phyloP scores from a whole-genome alignment of 2,113 vertebrate genomes.

The Rhea americana region DNA sequence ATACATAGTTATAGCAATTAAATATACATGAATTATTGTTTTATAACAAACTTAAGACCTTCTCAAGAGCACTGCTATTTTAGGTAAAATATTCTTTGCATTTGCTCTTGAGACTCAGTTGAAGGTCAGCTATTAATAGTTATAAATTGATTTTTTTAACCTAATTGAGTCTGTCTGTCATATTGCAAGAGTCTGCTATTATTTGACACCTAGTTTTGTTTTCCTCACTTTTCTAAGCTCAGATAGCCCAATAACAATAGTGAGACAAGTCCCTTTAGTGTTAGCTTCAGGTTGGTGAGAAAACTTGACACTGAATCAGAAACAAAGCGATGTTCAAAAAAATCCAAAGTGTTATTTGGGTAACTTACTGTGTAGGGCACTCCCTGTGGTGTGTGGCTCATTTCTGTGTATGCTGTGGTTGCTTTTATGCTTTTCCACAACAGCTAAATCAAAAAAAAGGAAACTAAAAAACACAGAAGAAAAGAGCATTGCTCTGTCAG shows the following conservation, averaged over 20 bases:
- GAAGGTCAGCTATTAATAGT: conserved; percentile 26
- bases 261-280: background rate
- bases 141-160: conserved; percentile 24
- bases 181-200: background rate
- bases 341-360: background rate
- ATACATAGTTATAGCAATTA: background rate
- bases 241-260: background rate
- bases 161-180: conserved; percentile 24
- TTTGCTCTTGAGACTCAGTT: background rate
- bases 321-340: background rate
- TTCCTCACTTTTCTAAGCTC: background rate
- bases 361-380: conserved; percentile 14
- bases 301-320: background rate
- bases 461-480: background rate
- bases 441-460: background rate
- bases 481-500: background rate
- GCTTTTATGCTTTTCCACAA: background rate
- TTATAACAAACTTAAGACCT: background rate
- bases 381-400: background rate
- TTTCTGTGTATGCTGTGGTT: background rate
- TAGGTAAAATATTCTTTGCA: background rate
- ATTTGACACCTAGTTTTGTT: background rate
- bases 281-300: background rate
- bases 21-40: background rate
- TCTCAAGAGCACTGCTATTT: background rate